Conservation (phyloP, 2,888 invertebrate species). For the Serrognathus titanus region DNA sequence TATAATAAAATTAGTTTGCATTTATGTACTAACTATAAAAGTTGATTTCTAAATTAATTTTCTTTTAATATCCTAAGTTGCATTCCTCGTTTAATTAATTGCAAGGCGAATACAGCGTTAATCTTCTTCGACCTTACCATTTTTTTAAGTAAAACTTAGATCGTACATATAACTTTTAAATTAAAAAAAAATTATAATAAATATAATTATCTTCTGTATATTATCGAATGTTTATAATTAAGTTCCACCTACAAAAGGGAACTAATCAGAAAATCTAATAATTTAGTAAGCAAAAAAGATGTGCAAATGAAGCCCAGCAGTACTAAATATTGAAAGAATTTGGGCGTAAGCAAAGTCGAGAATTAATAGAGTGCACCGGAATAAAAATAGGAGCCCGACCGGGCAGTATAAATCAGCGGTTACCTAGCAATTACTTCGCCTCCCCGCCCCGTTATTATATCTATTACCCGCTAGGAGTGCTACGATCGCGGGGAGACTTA, state of each 20-base stretch:
- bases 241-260: conserved; percentile 33
- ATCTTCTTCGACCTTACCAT: no score
- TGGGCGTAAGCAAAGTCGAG: conserved; percentile 27
- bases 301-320: conserved; percentile 19
- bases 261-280: conserved; percentile 26
- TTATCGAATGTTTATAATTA: conserved; percentile 24
- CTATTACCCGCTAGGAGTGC: conserved; percentile 50
- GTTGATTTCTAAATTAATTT: no score
- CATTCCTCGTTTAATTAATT: no score
- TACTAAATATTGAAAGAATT: conserved; percentile 26
- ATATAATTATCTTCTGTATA: not conserved
- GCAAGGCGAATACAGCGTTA: no score
- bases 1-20: no score
- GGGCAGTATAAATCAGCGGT: conserved; percentile 46
- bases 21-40: no score
- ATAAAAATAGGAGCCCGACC: conserved; percentile 35
- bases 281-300: conserved; percentile 20
- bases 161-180: no score
- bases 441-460: conserved; percentile 51
- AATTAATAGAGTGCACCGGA: conserved; percentile 33
- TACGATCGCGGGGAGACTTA: conserved; percentile 48
- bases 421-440: conserved; percentile 48
- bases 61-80: no score
- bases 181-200: no score
- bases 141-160: no score